Percentiles rank a stretch among this genome's conserved stretches.
Conservation (phyloP, 1,140 invertebrate genomes). For the Aplysia californica region DNA sequence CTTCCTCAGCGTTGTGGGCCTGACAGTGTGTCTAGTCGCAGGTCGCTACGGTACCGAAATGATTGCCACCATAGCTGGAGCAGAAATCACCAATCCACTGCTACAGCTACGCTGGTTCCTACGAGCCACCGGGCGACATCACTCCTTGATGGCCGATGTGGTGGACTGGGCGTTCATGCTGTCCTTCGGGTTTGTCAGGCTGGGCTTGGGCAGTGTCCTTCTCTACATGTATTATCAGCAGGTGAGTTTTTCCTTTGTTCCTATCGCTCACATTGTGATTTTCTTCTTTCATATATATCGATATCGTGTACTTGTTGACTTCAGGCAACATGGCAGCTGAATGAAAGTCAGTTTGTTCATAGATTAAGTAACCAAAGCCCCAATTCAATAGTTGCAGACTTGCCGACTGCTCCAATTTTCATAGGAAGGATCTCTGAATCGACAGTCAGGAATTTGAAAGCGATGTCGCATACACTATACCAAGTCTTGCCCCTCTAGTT, state of each 20-base stretch:
- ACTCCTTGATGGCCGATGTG: constrained; percentile 47
- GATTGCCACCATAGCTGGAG: constrained; percentile 59
- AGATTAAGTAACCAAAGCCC: not conserved
- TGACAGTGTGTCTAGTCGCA: constrained; percentile 40
- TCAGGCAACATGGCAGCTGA: too few relatives aligned
- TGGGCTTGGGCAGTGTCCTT: constrained; percentile 55
- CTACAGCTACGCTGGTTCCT: constrained; percentile 67
- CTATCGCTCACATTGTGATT: not conserved
- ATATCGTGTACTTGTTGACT: too few relatives aligned
- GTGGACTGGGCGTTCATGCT: constrained; percentile 59
- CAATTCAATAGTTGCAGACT: not conserved
- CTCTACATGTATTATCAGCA: constrained; percentile 57
- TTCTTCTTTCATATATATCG: not conserved
- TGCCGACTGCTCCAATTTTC: not conserved
- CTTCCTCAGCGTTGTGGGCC: constrained; percentile 54
- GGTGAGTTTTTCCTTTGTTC: too few relatives aligned
- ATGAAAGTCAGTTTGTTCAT: too few relatives aligned
- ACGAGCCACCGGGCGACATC: constrained; percentile 43
- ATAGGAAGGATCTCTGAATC: not conserved
- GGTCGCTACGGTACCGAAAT: constrained; percentile 63
- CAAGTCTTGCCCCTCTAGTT: too few relatives aligned
- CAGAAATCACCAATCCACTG: constrained; percentile 66
- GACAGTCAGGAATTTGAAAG: too few relatives aligned
- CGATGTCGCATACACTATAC: too few relatives aligned
- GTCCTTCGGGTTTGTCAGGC: constrained; percentile 57